phyloP scores from a whole-genome alignment of 2,888 invertebrate species.

The Stenoptilia bipunctidactyla region DNA sequence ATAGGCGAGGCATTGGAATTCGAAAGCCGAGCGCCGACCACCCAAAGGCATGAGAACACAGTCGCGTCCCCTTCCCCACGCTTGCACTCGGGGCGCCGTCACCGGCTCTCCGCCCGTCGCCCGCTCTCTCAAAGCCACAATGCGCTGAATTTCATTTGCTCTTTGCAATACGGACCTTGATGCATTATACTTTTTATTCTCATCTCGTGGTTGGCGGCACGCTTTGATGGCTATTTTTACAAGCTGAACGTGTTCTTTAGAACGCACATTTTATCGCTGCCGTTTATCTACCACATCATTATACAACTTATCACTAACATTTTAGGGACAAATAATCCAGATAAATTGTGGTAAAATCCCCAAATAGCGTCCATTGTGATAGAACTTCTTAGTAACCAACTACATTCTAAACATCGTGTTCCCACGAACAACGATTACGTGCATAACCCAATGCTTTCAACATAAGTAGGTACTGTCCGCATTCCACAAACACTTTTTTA shows the following conservation, averaged over 20 bases:
- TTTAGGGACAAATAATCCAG: too few relatives aligned
- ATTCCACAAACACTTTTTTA: constrained; percentile 58
- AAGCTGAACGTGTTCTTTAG: not conserved
- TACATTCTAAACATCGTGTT: constrained; percentile 7
- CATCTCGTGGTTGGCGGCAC: not conserved
- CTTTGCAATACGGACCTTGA: constrained; percentile 37
- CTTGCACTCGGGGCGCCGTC: constrained; percentile 25
- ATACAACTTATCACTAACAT: too few relatives aligned
- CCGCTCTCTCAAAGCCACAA: constrained; percentile 53
- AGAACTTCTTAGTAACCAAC: not conserved
- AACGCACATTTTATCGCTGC: not conserved
- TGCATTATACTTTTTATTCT: constrained; percentile 13
- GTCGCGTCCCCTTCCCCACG: constrained; percentile 64
- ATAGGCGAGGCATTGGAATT: constrained; percentile 66
- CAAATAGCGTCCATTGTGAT: not conserved
- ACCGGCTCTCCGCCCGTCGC: constrained; percentile 53
- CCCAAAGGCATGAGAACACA: constrained; percentile 68
- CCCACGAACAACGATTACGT: not conserved
- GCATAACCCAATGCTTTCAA: constrained; percentile 7
- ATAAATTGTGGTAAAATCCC: too few relatives aligned
- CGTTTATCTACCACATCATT: too few relatives aligned
- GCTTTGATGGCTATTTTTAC: not conserved
- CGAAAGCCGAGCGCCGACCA: constrained; percentile 68
- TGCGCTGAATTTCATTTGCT: constrained; percentile 63
- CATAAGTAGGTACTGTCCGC: constrained; percentile 42